Evolutionary conservation across 2,888 invertebrate genomes (phyloP), one percentile per base, ranked within the genome.

Genomic region (Rambutsinella grinnellia): DNA sequence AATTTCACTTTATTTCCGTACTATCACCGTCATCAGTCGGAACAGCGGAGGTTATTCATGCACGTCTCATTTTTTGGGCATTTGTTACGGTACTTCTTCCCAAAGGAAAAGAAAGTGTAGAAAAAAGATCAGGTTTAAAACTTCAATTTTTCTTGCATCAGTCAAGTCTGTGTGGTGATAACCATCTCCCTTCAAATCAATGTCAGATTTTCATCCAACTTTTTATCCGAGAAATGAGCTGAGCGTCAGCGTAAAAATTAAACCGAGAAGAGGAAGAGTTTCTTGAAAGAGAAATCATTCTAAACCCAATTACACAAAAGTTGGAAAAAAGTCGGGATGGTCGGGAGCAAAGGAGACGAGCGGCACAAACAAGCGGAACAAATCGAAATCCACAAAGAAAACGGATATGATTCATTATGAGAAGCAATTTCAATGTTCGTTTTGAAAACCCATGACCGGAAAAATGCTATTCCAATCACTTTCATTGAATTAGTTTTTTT

Each of bases 341-440:
- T 27, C 49, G 49, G 15, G 23, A 17, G 23, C 19, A 62, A 51
- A 17, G 51, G 47, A 61, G 61, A 53, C n/a, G 47, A 70, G 62
- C 71, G 63, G 27, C 36, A 71, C 58, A 71, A 71, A 71, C 71
- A 71, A 65, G 63, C 66, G 61, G 36, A 74, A 74, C 66, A 24
- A 74, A 68, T 51, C 53, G 58, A 67, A 74, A 47, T 1, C 72
- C 26, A 56, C 44, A 70, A 51, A 56, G 63, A 65, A 46, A 19
- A 53, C 67, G n/a, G n/a, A n/a, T n/a, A n/a, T n/a, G n/a, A n/a
- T n/a, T n/a, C n/a, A n/a, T n/a, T n/a, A n/a, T n/a, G n/a, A n/a
- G n/a, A n/a, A n/a, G n/a, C n/a, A n/a, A n/a, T n/a, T n/a, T n/a
- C n/a, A n/a, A n/a, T n/a, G n/a, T n/a, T n/a, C n/a, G n/a, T n/a